These are phyloP conservation scores for Hermaeophaga mercurialis DNA, from an alignment of 2,888 invertebrate species.

Conservation along the genomic window DNA sequence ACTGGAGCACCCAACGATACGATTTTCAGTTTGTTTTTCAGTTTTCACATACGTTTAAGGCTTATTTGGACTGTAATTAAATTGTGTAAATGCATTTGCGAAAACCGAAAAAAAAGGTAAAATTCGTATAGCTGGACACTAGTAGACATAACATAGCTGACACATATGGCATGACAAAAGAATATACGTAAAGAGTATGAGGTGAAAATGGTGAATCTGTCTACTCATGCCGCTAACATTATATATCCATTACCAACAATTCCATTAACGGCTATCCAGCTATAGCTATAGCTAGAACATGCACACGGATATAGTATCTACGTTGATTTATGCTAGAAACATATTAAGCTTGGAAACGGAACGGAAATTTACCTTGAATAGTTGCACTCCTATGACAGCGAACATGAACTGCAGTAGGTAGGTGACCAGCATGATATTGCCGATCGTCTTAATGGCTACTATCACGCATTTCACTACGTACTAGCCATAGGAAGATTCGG, in stretches of 20 bases:
- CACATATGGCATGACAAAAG: conserved; percentile 22
- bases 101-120: too few species aligned
- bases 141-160: not conserved
- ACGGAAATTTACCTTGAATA: conserved; percentile 91
- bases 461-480: conserved; percentile 99
- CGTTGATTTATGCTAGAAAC: conserved; percentile 40
- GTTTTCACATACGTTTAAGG: too few species aligned
- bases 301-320: conserved; percentile 44
- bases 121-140: too few species aligned
- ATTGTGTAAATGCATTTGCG: too few species aligned
- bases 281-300: conserved; percentile 48
- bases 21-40: too few species aligned
- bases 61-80: too few species aligned
- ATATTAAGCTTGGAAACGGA: conserved; percentile 49
- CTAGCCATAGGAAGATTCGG: conserved; percentile 62
- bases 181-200: conserved; percentile 41
- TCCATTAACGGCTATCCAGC: conserved; percentile 46
- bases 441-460: conserved; percentile 98
- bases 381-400: conserved; percentile 99
- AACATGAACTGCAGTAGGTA: conserved; percentile 99
- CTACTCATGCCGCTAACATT: conserved; percentile 38
- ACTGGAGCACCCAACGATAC: too few species aligned
- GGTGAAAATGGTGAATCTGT: conserved; percentile 35
- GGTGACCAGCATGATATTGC: conserved; percentile 99
- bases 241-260: conserved; percentile 47